Conservation (phyloP, 1,140 invertebrate genomes). For the Andrena cerasifolii region DNA sequence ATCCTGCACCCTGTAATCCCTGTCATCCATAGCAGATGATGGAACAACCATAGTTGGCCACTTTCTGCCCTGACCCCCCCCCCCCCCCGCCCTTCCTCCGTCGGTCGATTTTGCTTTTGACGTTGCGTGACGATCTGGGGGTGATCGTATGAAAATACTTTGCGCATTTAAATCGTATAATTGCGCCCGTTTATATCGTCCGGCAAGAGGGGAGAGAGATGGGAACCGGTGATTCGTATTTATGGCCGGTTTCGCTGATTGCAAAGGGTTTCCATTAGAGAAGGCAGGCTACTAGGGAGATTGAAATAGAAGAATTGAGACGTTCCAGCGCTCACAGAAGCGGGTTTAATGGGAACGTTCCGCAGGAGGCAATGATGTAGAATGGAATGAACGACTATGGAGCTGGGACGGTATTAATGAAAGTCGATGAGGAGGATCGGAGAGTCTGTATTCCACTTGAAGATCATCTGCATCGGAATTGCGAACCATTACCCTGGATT, state of each 20-base stretch:
- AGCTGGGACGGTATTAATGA: constrained; percentile 40
- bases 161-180: constrained; percentile 15
- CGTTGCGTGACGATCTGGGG: neutral
- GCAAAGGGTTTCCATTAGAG: neutral
- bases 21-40: constrained; percentile 58
- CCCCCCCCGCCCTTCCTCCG: neutral
- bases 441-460: too few relatives aligned
- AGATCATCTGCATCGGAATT: too few relatives aligned
- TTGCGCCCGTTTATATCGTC: neutral
- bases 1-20: constrained; percentile 73
- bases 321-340: constrained; percentile 20
- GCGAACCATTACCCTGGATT: too few relatives aligned
- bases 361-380: constrained; percentile 18
- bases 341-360: constrained; percentile 28
- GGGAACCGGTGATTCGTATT: neutral
- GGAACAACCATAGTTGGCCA: constrained; percentile 6
- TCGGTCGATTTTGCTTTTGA: neutral
- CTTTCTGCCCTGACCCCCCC: neutral
- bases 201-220: too few relatives aligned
- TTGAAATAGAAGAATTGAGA: constrained; percentile 35
- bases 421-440: constrained; percentile 29
- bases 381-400: constrained; percentile 34
- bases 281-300: neutral
- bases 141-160: neutral
- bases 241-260: neutral